A percentile compares a stretch with the other conserved stretches of the same genome.
Conservation (phyloP, 2,113 vertebrate species). For the Sorex araneus region DNA sequence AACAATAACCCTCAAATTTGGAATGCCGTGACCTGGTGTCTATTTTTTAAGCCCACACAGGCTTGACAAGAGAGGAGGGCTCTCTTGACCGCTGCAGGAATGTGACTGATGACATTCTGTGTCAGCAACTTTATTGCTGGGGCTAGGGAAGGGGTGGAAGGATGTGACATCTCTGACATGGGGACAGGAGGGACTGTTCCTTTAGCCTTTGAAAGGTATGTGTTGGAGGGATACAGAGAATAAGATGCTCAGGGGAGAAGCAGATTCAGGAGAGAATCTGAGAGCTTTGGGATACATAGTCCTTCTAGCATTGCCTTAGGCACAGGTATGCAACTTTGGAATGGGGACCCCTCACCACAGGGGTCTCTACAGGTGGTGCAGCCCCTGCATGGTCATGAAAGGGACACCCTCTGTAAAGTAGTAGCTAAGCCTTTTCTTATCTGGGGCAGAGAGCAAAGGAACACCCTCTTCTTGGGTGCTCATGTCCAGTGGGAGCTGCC, state of each 20-base stretch:
- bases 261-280: too few species aligned
- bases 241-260: background rate
- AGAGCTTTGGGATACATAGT: too few species aligned
- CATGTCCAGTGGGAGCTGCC: too few species aligned
- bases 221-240: background rate
- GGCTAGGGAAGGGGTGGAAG: background rate
- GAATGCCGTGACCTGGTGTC: background rate
- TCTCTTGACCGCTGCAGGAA: rapidly evolving
- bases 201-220: background rate
- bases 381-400: too few species aligned
- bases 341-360: too few species aligned
- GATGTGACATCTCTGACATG: background rate
- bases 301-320: too few species aligned
- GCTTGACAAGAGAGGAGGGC: background rate
- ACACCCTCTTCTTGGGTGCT: too few species aligned
- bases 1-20: background rate
- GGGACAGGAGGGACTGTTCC: background rate
- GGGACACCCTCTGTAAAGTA: too few species aligned
- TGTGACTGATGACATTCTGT: rapidly evolving
- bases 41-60: background rate
- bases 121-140: rapidly evolving
- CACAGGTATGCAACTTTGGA: too few species aligned
- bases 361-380: too few species aligned
- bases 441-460: too few species aligned
- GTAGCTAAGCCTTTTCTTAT: too few species aligned